These are phyloP conservation scores for Mizuhopecten yessoensis DNA, from an alignment of 1,140 invertebrate genomes.

Conservation along the genomic window DNA sequence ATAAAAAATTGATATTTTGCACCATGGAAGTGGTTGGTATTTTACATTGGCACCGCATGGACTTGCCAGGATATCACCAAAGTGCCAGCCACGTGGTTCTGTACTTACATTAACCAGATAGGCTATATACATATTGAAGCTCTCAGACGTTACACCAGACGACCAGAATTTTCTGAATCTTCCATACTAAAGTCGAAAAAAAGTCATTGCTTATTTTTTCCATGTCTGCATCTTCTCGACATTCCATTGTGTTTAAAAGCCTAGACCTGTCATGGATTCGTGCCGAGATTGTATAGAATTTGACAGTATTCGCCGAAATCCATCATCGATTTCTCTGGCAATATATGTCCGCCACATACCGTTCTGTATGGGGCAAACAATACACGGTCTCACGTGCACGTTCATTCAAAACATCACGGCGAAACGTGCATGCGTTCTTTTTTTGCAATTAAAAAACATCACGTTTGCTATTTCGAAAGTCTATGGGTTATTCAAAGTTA, in stretches of 20 bases:
- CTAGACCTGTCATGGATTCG: neutral
- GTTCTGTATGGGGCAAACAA: neutral
- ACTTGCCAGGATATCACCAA: too few species aligned
- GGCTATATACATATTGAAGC: neutral
- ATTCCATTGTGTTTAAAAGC: neutral
- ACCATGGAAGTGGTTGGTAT: too few species aligned
- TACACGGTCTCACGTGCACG: neutral
- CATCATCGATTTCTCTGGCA: neutral
- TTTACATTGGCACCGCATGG: too few species aligned
- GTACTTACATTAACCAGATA: too few species aligned
- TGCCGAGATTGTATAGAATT: neutral
- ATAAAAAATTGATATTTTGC: too few species aligned
- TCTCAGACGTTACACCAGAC: neutral
- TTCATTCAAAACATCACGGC: neutral
- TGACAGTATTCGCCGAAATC: neutral
- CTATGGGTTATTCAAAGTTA: neutral
- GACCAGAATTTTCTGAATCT: neutral
- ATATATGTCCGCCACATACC: neutral
- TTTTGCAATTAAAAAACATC: neutral
- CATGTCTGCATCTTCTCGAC: neutral
- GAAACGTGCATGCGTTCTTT: neutral
- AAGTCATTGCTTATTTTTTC: neutral
- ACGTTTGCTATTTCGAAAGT: neutral
- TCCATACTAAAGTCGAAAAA: neutral
- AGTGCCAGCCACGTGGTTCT: too few species aligned